A percentile compares a stretch with the other conserved stretches of the same genome.
These are phyloP conservation scores for Gymnoscelis rufifasciata DNA, from an alignment of 2,888 invertebrate genomes.

Conservation along the genomic window DNA sequence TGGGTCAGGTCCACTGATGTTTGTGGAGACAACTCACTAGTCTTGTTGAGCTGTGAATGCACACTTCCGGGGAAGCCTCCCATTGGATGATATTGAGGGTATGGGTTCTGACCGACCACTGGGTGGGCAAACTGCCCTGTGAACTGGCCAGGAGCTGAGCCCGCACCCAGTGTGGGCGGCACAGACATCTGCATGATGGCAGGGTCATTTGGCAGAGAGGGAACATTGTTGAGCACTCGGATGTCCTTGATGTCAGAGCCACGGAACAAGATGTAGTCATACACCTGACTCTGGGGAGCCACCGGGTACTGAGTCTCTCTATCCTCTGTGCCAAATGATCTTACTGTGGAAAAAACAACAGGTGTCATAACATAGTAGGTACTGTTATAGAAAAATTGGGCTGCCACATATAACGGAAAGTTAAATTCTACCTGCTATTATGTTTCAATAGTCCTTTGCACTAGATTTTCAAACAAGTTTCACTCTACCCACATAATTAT, in stretches of 20 bases:
- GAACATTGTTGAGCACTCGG: conserved; percentile 93
- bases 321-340: conserved; percentile 99
- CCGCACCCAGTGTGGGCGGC: conserved; percentile 83
- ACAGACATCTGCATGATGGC: conserved; percentile 96
- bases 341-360: conserved; percentile 82
- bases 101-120: conserved; percentile 80
- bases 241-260: conserved; percentile 99
- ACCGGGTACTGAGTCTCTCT: conserved; percentile 97
- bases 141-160: conserved; percentile 81
- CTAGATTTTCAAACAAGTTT: not conserved
- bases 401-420: no score
- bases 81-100: conserved; percentile 73
- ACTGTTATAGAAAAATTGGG: conserved; percentile 4
- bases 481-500: conserved; percentile 10
- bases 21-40: conserved; percentile 77
- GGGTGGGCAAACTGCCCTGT: conserved; percentile 84
- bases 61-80: conserved; percentile 73
- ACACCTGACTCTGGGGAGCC: conserved; percentile 97
- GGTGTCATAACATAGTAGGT: conserved; percentile 10
- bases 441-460: not conserved
- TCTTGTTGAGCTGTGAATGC: conserved; percentile 69
- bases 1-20: conserved; percentile 65
- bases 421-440: not conserved
- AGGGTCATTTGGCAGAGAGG: conserved; percentile 95
- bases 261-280: conserved; percentile 98